Evolutionary conservation across 2,888 invertebrate species (phyloP).

Genomic region (Drosophila mimica): DNA sequence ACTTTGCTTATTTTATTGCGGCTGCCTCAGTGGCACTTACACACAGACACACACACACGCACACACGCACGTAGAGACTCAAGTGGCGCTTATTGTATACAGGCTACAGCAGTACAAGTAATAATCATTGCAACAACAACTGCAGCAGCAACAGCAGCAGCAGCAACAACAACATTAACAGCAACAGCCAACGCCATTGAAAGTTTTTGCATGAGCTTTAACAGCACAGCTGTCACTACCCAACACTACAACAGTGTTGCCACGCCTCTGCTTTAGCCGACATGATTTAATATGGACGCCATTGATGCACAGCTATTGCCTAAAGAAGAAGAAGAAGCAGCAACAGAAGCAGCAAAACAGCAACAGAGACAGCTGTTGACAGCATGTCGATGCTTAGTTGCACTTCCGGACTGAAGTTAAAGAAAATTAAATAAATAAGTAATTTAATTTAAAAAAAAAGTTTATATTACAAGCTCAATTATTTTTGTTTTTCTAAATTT

Average conservation of each 20-base stretch:
- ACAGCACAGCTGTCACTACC: constrained; percentile 29
- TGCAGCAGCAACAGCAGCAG: constrained; percentile 29
- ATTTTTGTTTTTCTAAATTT: background rate
- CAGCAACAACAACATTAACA: constrained; percentile 34
- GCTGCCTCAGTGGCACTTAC: constrained; percentile 55
- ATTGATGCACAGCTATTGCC: constrained; percentile 43
- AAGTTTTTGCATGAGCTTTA: constrained; percentile 64
- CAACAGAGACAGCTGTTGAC: background rate
- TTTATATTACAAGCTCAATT: background rate
- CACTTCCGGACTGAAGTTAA: background rate
- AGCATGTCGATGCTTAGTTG: background rate
- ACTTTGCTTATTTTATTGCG: constrained; percentile 65
- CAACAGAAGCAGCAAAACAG: constrained; percentile 1
- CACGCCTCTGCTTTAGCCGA: background rate
- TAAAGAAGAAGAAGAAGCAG: constrained; percentile 10
- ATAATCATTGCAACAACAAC: constrained; percentile 56
- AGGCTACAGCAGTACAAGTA: constrained; percentile 50
- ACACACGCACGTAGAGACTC: constrained; percentile 21
- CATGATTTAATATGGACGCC: constrained; percentile 69
- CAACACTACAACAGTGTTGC: constrained; percentile 9
- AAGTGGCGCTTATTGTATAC: constrained; percentile 51
- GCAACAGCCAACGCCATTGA: constrained; percentile 58
- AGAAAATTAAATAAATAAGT: background rate
- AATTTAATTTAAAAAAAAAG: background rate
- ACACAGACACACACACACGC: constrained; percentile 22